Evolutionary conservation across 2,113 vertebrate species (phyloP), one percentile per base, ranked within the genome.

Genomic region (Cnemophilus loriae): DNA sequence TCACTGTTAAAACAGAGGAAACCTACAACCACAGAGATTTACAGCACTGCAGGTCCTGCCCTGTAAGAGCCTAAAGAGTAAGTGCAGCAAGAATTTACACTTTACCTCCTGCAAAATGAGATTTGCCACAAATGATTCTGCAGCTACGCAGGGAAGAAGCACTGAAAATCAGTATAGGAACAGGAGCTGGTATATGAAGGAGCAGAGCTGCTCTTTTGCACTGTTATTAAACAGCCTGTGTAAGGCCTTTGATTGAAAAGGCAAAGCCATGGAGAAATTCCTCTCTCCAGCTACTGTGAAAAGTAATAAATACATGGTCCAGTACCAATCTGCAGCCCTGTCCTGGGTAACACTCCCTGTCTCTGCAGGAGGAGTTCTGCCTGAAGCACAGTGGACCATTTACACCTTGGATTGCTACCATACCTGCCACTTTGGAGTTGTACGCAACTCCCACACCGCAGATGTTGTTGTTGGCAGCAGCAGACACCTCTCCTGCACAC

Each of bases 351-450:
- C 0, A 10, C 27, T 49, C 32, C 71, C 47, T 23, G 71, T 35
- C 24, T 64, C 49, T 63, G 50, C 23, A 60, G 86, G 26, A 69
- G 42, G 78, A 76, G 53, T 4, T 56, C 60, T 79, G 81, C 20
- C 32, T 42, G 65, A 78, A 39, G 56, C 20, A 75, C 33, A 37
- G 35, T 2, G 27, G 12, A 70, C 35, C 30, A 42, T 33, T 75
- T 7, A 50, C 49, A 56, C 26, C 35, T 93, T 14, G 13, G 55
- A 12, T 15, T 35, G 60, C 13, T 12, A 68, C 47, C 57, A 6
- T 98, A 99, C 99, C 99, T 98, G 99, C 99, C 64, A 99, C 99
- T 96, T 99, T 99, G 85, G 99, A 99, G 97, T 99, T 99, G 97
- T 99, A 99, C 0, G 99, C 99, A 35, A 99, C 99, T 69, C 99